Base-by-base conservation (phyloP, 2,888 invertebrate species). In the Amiota minor region DNA sequence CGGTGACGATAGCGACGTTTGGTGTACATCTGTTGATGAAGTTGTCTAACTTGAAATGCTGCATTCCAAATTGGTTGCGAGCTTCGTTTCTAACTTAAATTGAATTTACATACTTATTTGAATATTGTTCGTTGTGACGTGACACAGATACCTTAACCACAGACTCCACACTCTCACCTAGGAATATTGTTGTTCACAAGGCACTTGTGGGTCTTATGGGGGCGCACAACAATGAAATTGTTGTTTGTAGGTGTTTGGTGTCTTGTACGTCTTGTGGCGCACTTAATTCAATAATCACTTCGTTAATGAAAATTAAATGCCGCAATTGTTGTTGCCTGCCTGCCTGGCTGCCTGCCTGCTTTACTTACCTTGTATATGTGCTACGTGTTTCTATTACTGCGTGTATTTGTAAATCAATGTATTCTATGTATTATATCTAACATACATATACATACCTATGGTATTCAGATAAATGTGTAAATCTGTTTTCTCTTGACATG, bases 1-100 rank as follows among this genome's bases (percentile, higher is more conserved):
- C 73, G 70, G 71, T 62, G 64, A 35, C 35, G 35, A 35, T 6
- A 35, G 35, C 35, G 35, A 4, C 35, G 35, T 35, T 35, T 35
- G 35, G 35, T 35, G 70, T 47, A 70, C 82, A 74, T 74, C 77
- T 77, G 77, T 72, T 79, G 77, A 81, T 81, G 76, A 81, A 82
- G 81, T 82, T 82, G 73, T 75, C 73, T 73, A 77, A 81, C 79
- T 81, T 81, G 77, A 79, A 81, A 76, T 79, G 78, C 14, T 80
- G 59, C 67, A 75, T 70, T 72, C 62, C 47, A 49, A 20, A 47
- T 61, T 61, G n/a, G 64, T 46, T 46, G 47, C 65, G 47, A 65
- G 46, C 18, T 16, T 46, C 16, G 16, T 11, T 18, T n/a, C n/a
- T 65, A 47, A 75, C 55, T 76, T 75, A 67, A 79, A 77, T 78